Percentiles rank a stretch among this genome's conserved stretches.
Evolutionary conservation across 2,888 invertebrate genomes (phyloP).

Genomic region (Lasioglossum malachurum): DNA sequence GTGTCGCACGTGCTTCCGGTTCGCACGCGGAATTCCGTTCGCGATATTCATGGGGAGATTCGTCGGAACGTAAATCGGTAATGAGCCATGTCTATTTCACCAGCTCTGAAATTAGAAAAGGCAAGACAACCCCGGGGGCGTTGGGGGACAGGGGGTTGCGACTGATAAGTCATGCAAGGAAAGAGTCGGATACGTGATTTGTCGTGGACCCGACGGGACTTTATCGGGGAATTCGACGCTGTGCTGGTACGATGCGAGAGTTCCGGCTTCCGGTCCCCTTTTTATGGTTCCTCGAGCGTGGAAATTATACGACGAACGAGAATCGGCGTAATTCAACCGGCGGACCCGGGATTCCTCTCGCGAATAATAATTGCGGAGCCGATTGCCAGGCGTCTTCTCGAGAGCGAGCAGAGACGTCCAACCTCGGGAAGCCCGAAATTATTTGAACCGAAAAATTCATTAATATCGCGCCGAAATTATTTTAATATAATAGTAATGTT

Average conservation of each 20-base stretch:
- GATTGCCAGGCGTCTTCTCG: not conserved
- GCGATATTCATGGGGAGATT: slow-evolving; percentile 39
- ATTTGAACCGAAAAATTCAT: not conserved
- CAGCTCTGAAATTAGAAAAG: slow-evolving; percentile 14
- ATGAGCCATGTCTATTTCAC: slow-evolving; percentile 48
- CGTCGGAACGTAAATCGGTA: slow-evolving; percentile 48
- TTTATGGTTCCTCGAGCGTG: not conserved
- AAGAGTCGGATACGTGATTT: slow-evolving; percentile 38
- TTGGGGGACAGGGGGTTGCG: not conserved
- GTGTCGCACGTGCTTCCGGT: slow-evolving; percentile 43
- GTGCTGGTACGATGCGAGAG: not conserved
- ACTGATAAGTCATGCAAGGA: slow-evolving; percentile 37
- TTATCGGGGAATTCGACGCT: slow-evolving; percentile 13
- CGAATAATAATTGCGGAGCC: slow-evolving; percentile 35
- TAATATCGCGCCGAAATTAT: too few relatives aligned
- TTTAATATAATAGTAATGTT: too few relatives aligned
- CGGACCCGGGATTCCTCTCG: not conserved
- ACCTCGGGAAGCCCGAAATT: not conserved
- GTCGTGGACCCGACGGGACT: slow-evolving; percentile 15
- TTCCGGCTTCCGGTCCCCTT: slow-evolving; percentile 11
- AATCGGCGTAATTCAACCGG: slow-evolving; percentile 5
- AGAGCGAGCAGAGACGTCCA: not conserved
- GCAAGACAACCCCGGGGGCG: not conserved
- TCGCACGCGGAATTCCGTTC: slow-evolving; percentile 23
- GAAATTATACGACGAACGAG: slow-evolving; percentile 24